These are phyloP conservation scores for Aphodius granarius DNA, from an alignment of 2,888 invertebrate genomes.

Conservation along the genomic window DNA sequence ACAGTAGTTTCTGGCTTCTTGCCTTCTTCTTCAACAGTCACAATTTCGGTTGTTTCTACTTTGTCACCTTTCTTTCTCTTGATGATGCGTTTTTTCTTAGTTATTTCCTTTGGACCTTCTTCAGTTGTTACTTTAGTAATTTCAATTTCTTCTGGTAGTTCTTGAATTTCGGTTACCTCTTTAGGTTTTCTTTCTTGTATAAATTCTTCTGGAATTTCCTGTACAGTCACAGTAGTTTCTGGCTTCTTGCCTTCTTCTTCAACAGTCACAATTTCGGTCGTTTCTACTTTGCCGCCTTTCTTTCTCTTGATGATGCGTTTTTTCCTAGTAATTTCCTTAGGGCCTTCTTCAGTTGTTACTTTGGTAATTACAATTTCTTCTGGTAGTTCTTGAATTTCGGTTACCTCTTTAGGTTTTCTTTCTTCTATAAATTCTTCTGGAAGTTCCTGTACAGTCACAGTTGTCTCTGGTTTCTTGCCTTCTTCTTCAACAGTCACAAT, in stretches of 20 bases:
- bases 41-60: not conserved
- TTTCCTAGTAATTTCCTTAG: not conserved
- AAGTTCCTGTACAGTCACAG: constrained; percentile 43
- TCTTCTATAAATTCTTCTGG: not conserved
- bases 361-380: not conserved
- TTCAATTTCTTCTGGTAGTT: not conserved
- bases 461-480: constrained; percentile 49
- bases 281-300: not conserved
- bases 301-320: not conserved
- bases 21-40: not conserved
- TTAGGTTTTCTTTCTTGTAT: not conserved
- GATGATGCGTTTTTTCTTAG: not conserved
- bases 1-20: not conserved
- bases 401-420: not conserved
- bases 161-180: not conserved
- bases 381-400: not conserved
- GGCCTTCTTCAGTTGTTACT: not conserved
- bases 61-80: not conserved
- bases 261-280: not conserved
- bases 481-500: constrained; percentile 42
- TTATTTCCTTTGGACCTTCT: not conserved
- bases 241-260: not conserved
- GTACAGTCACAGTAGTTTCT: not conserved
- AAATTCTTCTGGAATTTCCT: not conserved
- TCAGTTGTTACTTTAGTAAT: not conserved